phyloP scores from a whole-genome alignment of 2,797 vertebrate genomes.

The Podarcis siculus region DNA sequence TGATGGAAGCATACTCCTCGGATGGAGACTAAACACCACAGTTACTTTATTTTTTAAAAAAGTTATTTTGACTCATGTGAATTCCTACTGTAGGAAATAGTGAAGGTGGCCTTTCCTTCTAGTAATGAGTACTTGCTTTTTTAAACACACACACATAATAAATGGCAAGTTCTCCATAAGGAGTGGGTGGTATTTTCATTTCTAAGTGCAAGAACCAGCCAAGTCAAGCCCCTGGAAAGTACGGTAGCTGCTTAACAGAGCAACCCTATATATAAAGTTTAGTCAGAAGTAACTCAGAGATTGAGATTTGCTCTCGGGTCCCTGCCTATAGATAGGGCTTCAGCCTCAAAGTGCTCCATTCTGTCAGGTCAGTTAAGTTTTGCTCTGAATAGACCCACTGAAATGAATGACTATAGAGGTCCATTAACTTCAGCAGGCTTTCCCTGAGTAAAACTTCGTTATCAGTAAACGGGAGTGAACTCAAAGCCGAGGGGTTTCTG shows the following conservation, averaged over 20 bases:
- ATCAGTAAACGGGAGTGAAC: neutral
- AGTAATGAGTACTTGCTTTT: neutral
- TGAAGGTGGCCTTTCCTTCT: neutral
- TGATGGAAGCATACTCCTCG: neutral
- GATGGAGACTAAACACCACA: neutral
- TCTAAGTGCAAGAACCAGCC: neutral
- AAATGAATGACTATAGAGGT: no score
- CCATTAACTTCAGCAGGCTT: no score
- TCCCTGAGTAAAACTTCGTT: no score
- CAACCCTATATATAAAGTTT: no score
- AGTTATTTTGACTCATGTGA: neutral
- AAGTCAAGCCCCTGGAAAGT: neutral
- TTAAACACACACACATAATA: neutral
- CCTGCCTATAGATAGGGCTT: neutral
- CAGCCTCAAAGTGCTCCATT: no score
- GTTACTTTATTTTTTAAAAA: neutral
- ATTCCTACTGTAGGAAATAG: neutral
- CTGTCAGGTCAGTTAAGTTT: no score
- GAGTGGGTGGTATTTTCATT: neutral
- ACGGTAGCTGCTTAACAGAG: neutral
- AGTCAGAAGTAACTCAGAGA: neutral
- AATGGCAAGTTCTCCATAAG: neutral
- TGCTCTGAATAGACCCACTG: no score
- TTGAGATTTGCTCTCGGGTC: no score
- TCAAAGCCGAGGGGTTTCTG: no score